These are phyloP conservation scores for Beris chalybata DNA, from an alignment of 2,888 invertebrate genomes.

Conservation along the genomic window DNA sequence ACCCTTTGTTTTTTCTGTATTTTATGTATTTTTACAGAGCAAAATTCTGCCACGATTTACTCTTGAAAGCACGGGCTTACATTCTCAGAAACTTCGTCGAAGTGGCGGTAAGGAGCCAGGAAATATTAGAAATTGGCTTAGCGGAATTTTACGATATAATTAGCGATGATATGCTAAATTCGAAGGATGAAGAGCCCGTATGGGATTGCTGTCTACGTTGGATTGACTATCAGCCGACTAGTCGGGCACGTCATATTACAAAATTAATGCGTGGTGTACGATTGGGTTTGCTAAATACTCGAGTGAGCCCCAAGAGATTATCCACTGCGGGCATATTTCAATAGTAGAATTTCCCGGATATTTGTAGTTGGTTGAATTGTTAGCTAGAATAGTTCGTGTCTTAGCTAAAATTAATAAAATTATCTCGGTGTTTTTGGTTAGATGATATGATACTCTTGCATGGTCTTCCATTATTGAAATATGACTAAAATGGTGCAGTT, in stretches of 20 bases:
- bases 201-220: conserved; percentile 86
- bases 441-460: background rate
- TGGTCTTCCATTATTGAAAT: background rate
- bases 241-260: conserved; percentile 73
- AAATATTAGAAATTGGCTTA: conserved; percentile 71
- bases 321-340: too few species aligned
- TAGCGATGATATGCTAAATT: conserved; percentile 81
- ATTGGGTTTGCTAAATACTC: conserved; percentile 80
- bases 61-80: conserved; percentile 68
- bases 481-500: conserved; percentile 11
- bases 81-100: conserved; percentile 76
- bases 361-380: too few species aligned
- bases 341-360: too few species aligned
- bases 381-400: too few species aligned
- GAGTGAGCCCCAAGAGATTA: conserved; percentile 52
- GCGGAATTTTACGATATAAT: conserved; percentile 77
- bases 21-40: conserved; percentile 54
- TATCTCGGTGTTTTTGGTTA: too few species aligned
- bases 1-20: background rate
- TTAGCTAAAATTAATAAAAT: too few species aligned
- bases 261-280: conserved; percentile 79
- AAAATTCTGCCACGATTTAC: conserved; percentile 73
- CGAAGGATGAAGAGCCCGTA: conserved; percentile 82
- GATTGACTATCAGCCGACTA: conserved; percentile 78
- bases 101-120: conserved; percentile 72